phyloP scores from a whole-genome alignment of 2,113 vertebrate species.

The Pachypanchax playfairii region DNA sequence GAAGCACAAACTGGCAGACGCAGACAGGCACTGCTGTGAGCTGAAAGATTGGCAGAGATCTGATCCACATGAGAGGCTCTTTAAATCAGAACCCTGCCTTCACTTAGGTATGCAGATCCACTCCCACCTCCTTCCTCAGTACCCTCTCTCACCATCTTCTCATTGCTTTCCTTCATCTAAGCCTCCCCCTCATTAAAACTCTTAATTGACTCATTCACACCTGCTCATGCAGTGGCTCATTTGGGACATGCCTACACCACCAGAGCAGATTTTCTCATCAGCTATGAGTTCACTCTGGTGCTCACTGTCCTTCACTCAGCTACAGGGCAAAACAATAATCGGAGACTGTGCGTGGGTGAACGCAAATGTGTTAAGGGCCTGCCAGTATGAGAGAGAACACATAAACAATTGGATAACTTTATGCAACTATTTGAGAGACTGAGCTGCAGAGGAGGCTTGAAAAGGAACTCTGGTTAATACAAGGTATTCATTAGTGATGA shows the following conservation, averaged over 20 bases:
- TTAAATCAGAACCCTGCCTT: slow-evolving; percentile 61
- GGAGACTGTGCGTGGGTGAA: slow-evolving; percentile 25
- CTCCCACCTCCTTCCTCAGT: slow-evolving; percentile 35
- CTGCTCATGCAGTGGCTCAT: slow-evolving; percentile 68
- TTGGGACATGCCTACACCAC: slow-evolving; percentile 63
- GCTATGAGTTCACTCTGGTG: slow-evolving; percentile 56
- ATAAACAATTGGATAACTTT: neutral
- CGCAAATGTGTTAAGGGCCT: slow-evolving; percentile 2
- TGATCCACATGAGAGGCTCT: slow-evolving; percentile 57
- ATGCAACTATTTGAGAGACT: neutral
- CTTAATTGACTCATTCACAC: slow-evolving; percentile 77
- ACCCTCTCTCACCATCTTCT: slow-evolving; percentile 41
- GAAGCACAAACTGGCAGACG: slow-evolving; percentile 36
- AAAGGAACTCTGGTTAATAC: neutral
- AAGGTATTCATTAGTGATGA: neutral
- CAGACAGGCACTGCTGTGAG: slow-evolving; percentile 45
- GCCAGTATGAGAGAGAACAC: neutral
- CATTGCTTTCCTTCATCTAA: slow-evolving; percentile 49
- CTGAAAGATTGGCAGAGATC: slow-evolving; percentile 54
- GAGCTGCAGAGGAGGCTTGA: neutral
- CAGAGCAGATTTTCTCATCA: slow-evolving; percentile 75
- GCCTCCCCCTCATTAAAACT: slow-evolving; percentile 73
- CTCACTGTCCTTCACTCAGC: slow-evolving; percentile 71
- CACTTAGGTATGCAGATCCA: slow-evolving; percentile 57
- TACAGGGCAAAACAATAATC: slow-evolving; percentile 51